A percentile compares a stretch with the other conserved stretches of the same genome.
phyloP scores from a whole-genome alignment of 2,888 invertebrate genomes.

The Pachycephus smyrnensis region DNA sequence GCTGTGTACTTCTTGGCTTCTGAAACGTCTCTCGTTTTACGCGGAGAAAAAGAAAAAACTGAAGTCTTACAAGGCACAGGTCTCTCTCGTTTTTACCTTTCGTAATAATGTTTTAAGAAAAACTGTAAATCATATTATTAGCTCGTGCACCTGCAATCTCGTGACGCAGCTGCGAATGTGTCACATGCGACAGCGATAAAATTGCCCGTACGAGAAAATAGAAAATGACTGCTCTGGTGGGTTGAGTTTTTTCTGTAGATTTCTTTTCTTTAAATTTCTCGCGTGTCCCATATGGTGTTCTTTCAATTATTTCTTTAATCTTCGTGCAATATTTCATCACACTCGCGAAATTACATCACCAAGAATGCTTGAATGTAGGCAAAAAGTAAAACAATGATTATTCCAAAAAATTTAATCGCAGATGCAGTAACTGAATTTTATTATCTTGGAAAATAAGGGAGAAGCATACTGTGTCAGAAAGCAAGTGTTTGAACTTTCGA shows the following conservation, averaged over 20 bases:
- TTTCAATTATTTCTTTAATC: background rate
- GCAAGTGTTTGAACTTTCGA: background rate
- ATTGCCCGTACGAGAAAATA: background rate
- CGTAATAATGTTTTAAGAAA: background rate
- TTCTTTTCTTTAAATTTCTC: background rate
- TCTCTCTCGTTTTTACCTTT: background rate
- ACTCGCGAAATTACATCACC: background rate
- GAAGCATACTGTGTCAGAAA: background rate
- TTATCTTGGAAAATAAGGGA: background rate
- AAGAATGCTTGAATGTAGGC: too few species aligned
- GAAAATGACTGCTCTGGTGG: background rate
- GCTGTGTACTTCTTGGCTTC: background rate
- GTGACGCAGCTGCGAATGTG: background rate
- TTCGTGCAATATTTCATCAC: background rate
- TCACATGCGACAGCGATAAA: background rate
- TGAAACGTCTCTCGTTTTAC: background rate
- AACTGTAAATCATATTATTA: background rate
- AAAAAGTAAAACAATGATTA: background rate
- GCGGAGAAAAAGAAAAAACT: background rate
- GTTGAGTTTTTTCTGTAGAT: background rate
- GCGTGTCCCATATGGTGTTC: background rate
- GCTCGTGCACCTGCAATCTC: background rate
- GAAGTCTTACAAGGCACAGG: background rate
- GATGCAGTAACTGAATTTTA: background rate
- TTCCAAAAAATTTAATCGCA: background rate